phyloP scores from a whole-genome alignment of 2,888 invertebrate genomes.

The Drosophila prostipennis region DNA sequence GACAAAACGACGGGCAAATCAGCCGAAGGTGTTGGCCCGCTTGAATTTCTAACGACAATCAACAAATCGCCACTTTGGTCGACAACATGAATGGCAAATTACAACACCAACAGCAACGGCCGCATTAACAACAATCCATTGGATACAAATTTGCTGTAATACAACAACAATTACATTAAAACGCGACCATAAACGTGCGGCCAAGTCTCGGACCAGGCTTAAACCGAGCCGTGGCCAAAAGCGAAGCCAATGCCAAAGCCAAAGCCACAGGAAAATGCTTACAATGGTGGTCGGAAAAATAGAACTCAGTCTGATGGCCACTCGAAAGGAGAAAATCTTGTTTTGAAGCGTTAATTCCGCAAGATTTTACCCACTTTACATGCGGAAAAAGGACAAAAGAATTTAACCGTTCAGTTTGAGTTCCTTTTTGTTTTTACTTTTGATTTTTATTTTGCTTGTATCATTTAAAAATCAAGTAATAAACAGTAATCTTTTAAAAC shows the following conservation, averaged over 20 bases:
- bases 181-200: conserved; percentile 76
- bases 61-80: conserved; percentile 71
- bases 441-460: too few relatives aligned
- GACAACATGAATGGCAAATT: conserved; percentile 78
- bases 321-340: background rate
- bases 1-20: conserved; percentile 68
- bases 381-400: too few relatives aligned
- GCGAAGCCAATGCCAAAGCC: conserved; percentile 36
- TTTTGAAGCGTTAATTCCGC: background rate
- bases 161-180: conserved; percentile 82
- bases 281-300: conserved; percentile 2
- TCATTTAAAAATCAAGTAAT: too few relatives aligned
- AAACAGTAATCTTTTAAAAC: too few relatives aligned
- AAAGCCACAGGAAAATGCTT: conserved; percentile 28
- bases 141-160: conserved; percentile 77
- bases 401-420: too few relatives aligned
- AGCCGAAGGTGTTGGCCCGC: conserved; percentile 47
- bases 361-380: too few relatives aligned
- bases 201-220: conserved; percentile 52
- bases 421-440: too few relatives aligned
- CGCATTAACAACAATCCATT: conserved; percentile 50
- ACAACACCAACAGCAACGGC: conserved; percentile 51
- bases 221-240: conserved; percentile 56
- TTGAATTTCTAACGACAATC: conserved; percentile 61
- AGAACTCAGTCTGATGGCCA: background rate